Evolutionary conservation across 2,113 vertebrate species (phyloP).

Genomic region (Epinephelus fuscoguttatus): DNA sequence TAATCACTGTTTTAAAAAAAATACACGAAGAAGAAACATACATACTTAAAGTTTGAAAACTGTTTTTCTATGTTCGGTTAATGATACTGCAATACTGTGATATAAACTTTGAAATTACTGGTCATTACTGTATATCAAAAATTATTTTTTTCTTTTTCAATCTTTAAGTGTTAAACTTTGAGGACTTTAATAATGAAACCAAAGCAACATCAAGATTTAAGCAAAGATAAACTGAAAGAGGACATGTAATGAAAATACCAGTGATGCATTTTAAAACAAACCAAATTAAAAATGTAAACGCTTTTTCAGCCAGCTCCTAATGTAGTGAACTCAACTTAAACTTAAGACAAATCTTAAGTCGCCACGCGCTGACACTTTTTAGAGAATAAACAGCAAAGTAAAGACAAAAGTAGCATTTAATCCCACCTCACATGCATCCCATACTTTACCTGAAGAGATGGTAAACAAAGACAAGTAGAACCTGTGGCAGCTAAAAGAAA

Average conservation of each 20-base stretch:
- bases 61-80: not conserved
- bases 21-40: not conserved
- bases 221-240: slow-evolving; percentile 9
- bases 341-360: not conserved
- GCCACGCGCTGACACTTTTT: not conserved
- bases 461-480: slow-evolving; percentile 21
- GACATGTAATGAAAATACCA: not conserved
- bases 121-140: not conserved
- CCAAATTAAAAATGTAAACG: not conserved
- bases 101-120: not conserved
- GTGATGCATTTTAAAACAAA: not conserved
- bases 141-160: not conserved
- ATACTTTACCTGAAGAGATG: slow-evolving; percentile 68
- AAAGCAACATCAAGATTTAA: not conserved
- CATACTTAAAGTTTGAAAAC: not conserved
- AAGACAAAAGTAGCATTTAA: not conserved
- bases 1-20: not conserved
- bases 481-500: not conserved
- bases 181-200: slow-evolving; percentile 30
- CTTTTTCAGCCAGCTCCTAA: not conserved
- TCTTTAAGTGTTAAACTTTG: not conserved
- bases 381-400: slow-evolving; percentile 17
- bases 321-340: slow-evolving; percentile 9
- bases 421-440: not conserved
- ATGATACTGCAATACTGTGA: not conserved